Evolutionary conservation across 2,888 invertebrate species (phyloP), one percentile per base, ranked within the genome.

Genomic region (Drosophila vallismaia): DNA sequence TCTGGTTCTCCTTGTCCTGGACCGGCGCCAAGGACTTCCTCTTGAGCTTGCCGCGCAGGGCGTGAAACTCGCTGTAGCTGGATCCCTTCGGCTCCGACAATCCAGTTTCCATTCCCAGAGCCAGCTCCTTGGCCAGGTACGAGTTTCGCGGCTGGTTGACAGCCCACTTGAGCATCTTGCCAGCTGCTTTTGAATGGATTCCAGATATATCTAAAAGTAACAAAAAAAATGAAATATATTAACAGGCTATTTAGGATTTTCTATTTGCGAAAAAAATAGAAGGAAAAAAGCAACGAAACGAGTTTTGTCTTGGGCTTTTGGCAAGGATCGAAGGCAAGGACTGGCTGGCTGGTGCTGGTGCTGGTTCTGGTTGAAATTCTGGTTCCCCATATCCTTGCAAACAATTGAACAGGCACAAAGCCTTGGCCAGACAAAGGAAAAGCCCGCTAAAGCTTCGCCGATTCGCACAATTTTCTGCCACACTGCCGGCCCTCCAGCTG

Each of bases 141-240:
- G 87, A 80, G 55, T 81, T 87, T 49, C 88, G 84, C 45, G 89
- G 75, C 76, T 86, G 87, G 63, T 88, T 89, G 45, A 90, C 88
- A 71, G 90, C 88, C 90, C 90, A 90, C 84, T 90, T 90, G 59
- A 90, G 79, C 91, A 91, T 91, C 58, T 50, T 55, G 67, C 44
- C 77, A 71, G 83, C 79, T 79, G 82, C 36, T 45, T 10, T 33
- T 9, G 26, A 28, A n/a, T 26, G n/a, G 36, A 14, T 62, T 14
- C 54, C 26, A 12, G 48, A 12, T 50, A 48, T 45, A 40, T 53
- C 67, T 76, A 58, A 51, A 71, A 76, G 53, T 38, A 53, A 42
- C 50, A 68, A 57, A 44, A 14, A 33, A 33, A n/a, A 33, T 10
- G 5, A n/a, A 12, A n/a, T 6, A 12, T 6, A n/a, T 36, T n/a